A percentile compares a stretch with the other conserved stretches of the same genome.
Evolutionary conservation across 2,888 invertebrate species (phyloP).

Genomic region (Chydorus sphaericus): DNA sequence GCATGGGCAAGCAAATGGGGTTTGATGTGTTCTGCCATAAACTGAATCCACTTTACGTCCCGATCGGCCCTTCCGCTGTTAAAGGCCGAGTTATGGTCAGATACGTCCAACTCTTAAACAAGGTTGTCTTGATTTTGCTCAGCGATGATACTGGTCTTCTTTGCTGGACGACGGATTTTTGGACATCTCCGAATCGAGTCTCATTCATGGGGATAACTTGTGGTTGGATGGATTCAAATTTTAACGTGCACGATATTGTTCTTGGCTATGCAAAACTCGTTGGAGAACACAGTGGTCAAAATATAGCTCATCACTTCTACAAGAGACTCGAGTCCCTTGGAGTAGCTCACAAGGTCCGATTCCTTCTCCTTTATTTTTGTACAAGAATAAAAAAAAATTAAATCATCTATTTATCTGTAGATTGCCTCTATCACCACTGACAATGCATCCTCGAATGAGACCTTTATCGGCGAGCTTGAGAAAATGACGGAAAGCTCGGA

Average conservation of each 20-base stretch:
- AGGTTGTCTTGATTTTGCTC: neutral
- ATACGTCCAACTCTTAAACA: neutral
- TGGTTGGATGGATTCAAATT: neutral
- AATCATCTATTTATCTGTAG: neutral
- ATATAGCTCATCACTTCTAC: neutral
- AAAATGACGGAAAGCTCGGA: neutral
- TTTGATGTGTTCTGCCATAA: too few relatives aligned
- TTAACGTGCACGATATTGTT: neutral
- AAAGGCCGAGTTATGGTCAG: neutral
- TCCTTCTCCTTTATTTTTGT: neutral
- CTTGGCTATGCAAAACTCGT: neutral
- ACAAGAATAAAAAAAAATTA: too few relatives aligned
- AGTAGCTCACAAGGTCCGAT: neutral
- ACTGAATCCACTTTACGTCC: too few relatives aligned
- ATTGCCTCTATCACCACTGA: neutral
- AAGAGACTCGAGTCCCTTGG: neutral
- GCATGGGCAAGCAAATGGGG: too few relatives aligned
- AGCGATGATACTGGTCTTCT: neutral
- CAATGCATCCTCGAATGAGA: neutral
- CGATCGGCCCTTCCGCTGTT: too few relatives aligned
- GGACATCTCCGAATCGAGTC: neutral
- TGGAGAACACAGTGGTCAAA: neutral
- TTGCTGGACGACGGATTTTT: neutral
- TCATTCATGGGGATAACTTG: neutral
- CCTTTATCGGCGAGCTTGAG: neutral